Evolutionary conservation across 2,888 invertebrate species (phyloP), one percentile per base, ranked within the genome.

Genomic region (Drosophila eohydei): DNA sequence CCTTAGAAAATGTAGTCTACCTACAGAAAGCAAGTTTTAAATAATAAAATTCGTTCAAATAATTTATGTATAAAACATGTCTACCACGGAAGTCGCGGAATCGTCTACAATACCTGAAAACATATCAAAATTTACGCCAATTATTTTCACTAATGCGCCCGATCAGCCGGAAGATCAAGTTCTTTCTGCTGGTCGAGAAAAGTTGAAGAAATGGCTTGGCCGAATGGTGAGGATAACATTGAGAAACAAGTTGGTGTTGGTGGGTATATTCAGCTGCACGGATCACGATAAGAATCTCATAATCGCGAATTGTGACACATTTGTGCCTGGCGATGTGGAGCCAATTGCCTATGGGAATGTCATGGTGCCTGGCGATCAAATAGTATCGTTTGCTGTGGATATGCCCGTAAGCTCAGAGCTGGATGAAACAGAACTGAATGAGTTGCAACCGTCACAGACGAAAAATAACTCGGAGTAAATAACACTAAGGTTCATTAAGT

Each of bases 181-280:
- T 0, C 28, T 54, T 3, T 50, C 81, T 7, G 40, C 12, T 3
- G 74, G 74, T 0, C 46, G 73, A 2, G 28, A 32, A 16, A 74
- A 50, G 11, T 46, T 80, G 0, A 70, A 58, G 32, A 62, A 69
- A 5, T 86, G 70, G 81, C 48, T 82, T 48, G 82, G 80, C 1
- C 66, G 62, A 30, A 34, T 48, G 12, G 67, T 80, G 3, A 71
- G 80, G 1, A 57, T 85, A 4, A 74, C 57, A 0, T 51, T 85
- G 21, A 58, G 55, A 28, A 80, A 74, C 16, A 57, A 72, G 40
- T 12, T 46, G 32, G 51, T 46, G 0, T 21, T 79, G 12, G 60
- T 74, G 16, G 85, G 81, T 6, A 58, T 71, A 30, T 82, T 82
- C 9, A 71, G 85, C 26, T 85, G 80, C 54, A 82, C 85, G 30